A percentile compares a stretch with the other conserved stretches of the same genome.
These are phyloP conservation scores for Symphodus melops DNA, from an alignment of 2,113 vertebrate species.

Conservation along the genomic window DNA sequence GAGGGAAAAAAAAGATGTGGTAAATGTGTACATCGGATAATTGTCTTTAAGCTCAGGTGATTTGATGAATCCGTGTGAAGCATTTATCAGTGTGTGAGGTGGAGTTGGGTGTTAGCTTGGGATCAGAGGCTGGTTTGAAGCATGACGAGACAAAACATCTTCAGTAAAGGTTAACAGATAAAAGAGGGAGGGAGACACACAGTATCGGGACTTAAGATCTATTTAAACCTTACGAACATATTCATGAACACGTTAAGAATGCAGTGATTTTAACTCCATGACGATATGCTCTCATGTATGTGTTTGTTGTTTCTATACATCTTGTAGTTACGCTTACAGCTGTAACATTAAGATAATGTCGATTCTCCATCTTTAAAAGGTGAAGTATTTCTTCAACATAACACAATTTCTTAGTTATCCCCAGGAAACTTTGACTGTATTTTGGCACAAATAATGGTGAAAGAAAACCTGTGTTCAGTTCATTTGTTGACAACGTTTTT, in stretches of 20 bases:
- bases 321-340: not conserved
- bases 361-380: no score
- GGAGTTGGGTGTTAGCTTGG: slow-evolving; percentile 34
- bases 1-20: not conserved
- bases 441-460: no score
- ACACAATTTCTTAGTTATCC: no score
- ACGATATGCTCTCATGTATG: not conserved
- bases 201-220: not conserved
- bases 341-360: not conserved
- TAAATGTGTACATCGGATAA: not conserved
- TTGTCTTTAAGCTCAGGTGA: not conserved
- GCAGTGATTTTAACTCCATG: not conserved
- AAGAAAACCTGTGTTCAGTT: no score
- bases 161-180: slow-evolving; percentile 29
- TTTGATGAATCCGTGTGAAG: not conserved
- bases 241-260: slow-evolving; percentile 18
- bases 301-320: not conserved
- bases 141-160: slow-evolving; percentile 33
- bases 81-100: not conserved
- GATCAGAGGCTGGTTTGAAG: slow-evolving; percentile 27
- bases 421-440: no score
- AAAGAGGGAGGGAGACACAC: slow-evolving; percentile 16
- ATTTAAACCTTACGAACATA: slow-evolving; percentile 27
- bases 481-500: no score
- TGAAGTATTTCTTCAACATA: no score